Evolutionary conservation across 2,113 vertebrate genomes (phyloP), one percentile per base, ranked within the genome.

Genomic region (Callopanchax toddi): DNA sequence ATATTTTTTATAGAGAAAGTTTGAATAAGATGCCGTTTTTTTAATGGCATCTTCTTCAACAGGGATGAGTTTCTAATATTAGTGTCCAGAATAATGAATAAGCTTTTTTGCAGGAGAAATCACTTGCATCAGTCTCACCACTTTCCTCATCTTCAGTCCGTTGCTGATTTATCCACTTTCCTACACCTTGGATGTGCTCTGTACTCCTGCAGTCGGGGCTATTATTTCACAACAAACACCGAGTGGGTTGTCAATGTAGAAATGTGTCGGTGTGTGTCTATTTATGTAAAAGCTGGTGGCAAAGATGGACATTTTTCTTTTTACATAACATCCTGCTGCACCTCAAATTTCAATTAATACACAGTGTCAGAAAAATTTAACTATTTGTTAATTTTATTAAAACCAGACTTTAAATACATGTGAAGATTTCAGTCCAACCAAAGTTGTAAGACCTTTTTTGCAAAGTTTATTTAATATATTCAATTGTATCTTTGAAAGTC

Each of bases 271-370:
- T 45, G 39, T 45, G 39, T 65, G 22, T 11, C 22, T 15, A 43
- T 65, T 60, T 46, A 32, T 51, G 16, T 64, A 39, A 40, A 70
- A 32, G 25, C 53, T 52, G n/a, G 43, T 9, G 40, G 60, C 26
- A 29, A 22, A 63, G 9, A 25, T 23, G 3, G n/a, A 21, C 7
- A 8, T 12, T 45, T 59, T 20, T 1, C 26, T 25, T 54, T 36
- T 40, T 23, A 52, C 29, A 13, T 3, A 32, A 22, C 46, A 37
- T n/a, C 21, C 11, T 16, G 2, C 26, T 37, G n/a, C n/a, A n/a
- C n/a, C n/a, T n/a, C 4, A n/a, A 18, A 23, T 57, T 12, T 42
- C 2, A 36, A 17, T 7, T 9, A 22, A 12, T 17, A 36, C 15
- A 48, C 2, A 3, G 2, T 26, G 23, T 26, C 17, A 44, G 2